A percentile compares a stretch with the other conserved stretches of the same genome.
These are phyloP conservation scores for Ylistrum balloti DNA, from an alignment of 1,140 invertebrate species.

Conservation along the genomic window DNA sequence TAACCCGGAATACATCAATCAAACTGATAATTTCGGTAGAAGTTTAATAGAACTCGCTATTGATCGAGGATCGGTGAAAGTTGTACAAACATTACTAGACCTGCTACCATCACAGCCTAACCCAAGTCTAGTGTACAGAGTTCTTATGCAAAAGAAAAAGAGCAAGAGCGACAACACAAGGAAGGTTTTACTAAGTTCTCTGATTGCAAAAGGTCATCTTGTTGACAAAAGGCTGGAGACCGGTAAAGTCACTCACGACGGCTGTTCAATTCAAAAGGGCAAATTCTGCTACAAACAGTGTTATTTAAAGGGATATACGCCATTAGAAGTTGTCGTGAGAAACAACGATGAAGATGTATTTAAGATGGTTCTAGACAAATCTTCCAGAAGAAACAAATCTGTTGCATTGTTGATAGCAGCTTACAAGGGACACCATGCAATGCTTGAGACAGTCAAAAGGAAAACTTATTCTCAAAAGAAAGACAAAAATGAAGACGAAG, in stretches of 20 bases:
- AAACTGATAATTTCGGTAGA: constrained; percentile 31
- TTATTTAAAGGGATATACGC: constrained; percentile 25
- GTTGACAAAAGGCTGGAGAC: neutral
- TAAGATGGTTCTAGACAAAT: constrained; percentile 33
- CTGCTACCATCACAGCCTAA: constrained; percentile 40
- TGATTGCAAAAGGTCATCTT: constrained; percentile 25
- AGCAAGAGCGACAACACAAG: constrained; percentile 29
- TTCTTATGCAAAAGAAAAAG: constrained; percentile 13
- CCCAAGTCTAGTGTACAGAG: neutral
- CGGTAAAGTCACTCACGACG: neutral
- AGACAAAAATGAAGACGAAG: neutral
- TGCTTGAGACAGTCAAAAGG: constrained; percentile 49
- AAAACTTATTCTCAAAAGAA: neutral
- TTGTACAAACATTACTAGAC: constrained; percentile 47
- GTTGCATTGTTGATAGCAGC: constrained; percentile 43
- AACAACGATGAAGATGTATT: constrained; percentile 26
- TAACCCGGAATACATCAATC: neutral
- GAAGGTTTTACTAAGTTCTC: neutral
- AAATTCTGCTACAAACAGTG: constrained; percentile 44
- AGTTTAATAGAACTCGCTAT: constrained; percentile 52
- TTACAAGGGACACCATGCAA: constrained; percentile 42
- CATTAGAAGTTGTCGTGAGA: constrained; percentile 45
- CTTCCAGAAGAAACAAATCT: neutral
- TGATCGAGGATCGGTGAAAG: constrained; percentile 51
- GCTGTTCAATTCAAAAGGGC: neutral